These are phyloP conservation scores for Girardinus metallicus DNA, from an alignment of 2,797 vertebrate species.

Conservation along the genomic window DNA sequence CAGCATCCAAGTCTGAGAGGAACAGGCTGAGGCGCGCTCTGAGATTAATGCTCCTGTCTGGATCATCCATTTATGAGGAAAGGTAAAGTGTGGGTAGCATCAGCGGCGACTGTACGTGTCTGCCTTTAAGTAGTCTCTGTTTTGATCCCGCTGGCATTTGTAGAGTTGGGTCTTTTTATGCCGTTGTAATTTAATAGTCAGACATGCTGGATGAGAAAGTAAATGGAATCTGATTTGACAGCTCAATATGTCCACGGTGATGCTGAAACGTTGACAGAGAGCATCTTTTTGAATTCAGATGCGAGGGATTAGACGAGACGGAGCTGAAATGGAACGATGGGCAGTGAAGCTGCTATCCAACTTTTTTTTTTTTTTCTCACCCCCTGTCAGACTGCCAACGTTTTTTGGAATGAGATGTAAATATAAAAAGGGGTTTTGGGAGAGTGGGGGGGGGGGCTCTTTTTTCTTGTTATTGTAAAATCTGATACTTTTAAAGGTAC, in stretches of 20 bases:
- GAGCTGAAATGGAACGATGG: conserved; percentile 56
- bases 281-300: conserved; percentile 54
- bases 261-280: conserved; percentile 41
- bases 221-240: conserved; percentile 60
- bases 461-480: conserved; percentile 9
- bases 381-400: conserved; percentile 37
- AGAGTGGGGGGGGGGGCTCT: neutral
- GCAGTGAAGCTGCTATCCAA: conserved; percentile 54
- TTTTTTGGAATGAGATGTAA: conserved; percentile 52
- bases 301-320: conserved; percentile 47
- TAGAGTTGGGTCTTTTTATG: conserved; percentile 44
- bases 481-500: neutral
- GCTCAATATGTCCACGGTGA: conserved; percentile 52
- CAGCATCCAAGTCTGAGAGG: conserved; percentile 6
- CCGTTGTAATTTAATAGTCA: conserved; percentile 56
- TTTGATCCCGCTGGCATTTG: conserved; percentile 39
- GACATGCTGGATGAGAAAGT: conserved; percentile 43
- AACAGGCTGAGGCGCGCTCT: neutral
- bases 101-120: conserved; percentile 25
- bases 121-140: conserved; percentile 20
- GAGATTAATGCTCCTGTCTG: conserved; percentile 32
- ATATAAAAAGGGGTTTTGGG: conserved; percentile 18
- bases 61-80: conserved; percentile 22
- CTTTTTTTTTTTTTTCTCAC: conserved; percentile 18
- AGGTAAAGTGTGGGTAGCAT: conserved; percentile 40